A percentile compares a stretch with the other conserved stretches of the same genome.
Evolutionary conservation across 2,888 invertebrate genomes (phyloP).

Genomic region (Idaea aversata): DNA sequence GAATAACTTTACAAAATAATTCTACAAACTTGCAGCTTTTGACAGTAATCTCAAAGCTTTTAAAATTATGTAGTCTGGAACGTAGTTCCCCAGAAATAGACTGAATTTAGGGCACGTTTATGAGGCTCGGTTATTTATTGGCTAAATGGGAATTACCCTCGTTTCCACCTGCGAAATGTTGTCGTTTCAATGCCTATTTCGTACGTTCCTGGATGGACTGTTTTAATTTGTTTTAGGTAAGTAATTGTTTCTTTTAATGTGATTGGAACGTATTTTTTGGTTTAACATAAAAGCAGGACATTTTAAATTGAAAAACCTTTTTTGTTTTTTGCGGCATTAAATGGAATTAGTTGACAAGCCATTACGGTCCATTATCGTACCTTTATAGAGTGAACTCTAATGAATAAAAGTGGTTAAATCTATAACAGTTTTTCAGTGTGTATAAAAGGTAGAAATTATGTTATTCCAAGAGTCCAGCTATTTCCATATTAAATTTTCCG

Average conservation of each 20-base stretch:
- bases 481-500: too few relatives aligned
- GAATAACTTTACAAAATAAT: neutral
- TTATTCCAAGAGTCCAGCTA: too few relatives aligned
- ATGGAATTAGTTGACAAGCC: too few relatives aligned
- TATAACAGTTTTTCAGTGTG: too few relatives aligned
- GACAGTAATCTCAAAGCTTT: neutral
- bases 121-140: conserved; percentile 10
- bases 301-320: neutral
- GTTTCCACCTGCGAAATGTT: conserved; percentile 4
- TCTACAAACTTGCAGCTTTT: too few relatives aligned
- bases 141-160: conserved; percentile 16
- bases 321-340: too few relatives aligned
- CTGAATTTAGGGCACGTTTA: conserved; percentile 6
- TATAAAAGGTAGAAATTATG: too few relatives aligned
- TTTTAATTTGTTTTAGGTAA: neutral
- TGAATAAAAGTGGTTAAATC: too few relatives aligned
- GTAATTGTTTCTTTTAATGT: neutral
- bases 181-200: neutral
- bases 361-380: too few relatives aligned
- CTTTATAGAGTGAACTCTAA: too few relatives aligned
- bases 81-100: conserved; percentile 9
- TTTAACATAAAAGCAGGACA: neutral
- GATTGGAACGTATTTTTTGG: neutral
- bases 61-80: neutral
- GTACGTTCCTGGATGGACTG: neutral